A percentile compares a stretch with the other conserved stretches of the same genome.
These are phyloP conservation scores for Cygnus atratus DNA, from an alignment of 2,113 vertebrate genomes.

Conservation along the genomic window DNA sequence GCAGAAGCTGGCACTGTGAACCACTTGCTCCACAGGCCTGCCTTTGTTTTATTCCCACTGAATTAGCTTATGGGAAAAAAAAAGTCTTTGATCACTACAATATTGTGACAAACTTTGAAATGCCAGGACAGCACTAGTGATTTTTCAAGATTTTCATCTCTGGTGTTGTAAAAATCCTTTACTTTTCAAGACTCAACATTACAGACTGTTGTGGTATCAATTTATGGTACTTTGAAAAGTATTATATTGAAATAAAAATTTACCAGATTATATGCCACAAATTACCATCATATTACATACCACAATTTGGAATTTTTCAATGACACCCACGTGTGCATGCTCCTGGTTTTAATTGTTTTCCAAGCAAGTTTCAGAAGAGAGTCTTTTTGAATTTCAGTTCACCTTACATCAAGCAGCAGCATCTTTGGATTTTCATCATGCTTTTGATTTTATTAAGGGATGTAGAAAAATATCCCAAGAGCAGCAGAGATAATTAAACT, in stretches of 20 bases:
- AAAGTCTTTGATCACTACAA: neutral
- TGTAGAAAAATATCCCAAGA: neutral
- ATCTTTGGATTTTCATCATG: neutral
- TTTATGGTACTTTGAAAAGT: neutral
- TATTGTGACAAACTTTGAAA: neutral
- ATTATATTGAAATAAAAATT: neutral
- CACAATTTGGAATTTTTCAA: neutral
- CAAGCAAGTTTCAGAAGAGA: neutral
- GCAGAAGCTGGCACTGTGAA: neutral
- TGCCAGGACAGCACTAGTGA: neutral
- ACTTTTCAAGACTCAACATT: neutral
- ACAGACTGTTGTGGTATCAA: too few species aligned
- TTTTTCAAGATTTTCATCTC: neutral
- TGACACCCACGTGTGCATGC: neutral
- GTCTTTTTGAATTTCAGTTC: neutral
- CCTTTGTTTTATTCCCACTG: neutral
- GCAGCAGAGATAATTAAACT: neutral
- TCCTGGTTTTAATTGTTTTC: conserved; percentile 9
- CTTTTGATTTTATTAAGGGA: neutral
- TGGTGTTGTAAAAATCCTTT: neutral
- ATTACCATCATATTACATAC: neutral
- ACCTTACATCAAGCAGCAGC: neutral
- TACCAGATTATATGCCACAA: neutral
- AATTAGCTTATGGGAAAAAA: neutral
- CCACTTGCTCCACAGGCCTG: neutral